These are phyloP conservation scores for Pantelozetes paolii DNA, from an alignment of 2,888 invertebrate genomes.

Conservation along the genomic window DNA sequence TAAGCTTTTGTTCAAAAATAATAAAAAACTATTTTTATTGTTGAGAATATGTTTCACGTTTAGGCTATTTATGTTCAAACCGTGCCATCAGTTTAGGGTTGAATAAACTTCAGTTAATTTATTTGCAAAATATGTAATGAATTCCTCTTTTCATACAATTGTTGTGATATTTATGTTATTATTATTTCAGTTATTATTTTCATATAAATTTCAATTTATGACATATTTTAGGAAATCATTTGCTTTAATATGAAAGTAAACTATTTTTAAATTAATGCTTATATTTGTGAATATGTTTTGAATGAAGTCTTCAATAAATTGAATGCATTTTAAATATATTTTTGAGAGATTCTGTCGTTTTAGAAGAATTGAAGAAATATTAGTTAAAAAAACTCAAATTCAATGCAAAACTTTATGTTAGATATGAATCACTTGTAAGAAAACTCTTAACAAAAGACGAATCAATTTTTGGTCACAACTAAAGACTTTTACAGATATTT, in stretches of 20 bases:
- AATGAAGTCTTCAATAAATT: background rate
- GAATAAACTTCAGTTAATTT: conserved; percentile 3
- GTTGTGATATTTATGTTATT: background rate
- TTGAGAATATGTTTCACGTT: background rate
- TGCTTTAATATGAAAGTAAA: background rate
- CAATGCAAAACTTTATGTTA: too few relatives aligned
- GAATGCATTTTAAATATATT: too few relatives aligned
- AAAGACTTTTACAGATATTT: background rate
- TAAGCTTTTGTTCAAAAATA: background rate
- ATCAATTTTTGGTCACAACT: background rate
- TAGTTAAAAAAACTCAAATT: too few relatives aligned
- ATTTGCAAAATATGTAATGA: background rate
- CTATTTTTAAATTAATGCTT: too few relatives aligned
- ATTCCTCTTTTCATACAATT: background rate
- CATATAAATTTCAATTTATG: background rate
- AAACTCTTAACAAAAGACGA: conserved; percentile 9
- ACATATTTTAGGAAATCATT: background rate
- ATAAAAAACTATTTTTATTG: background rate
- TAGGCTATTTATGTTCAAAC: background rate
- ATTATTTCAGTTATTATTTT: too few relatives aligned
- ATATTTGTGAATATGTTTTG: background rate
- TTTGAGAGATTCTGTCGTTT: too few relatives aligned
- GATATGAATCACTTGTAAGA: too few relatives aligned
- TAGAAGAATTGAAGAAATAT: too few relatives aligned
- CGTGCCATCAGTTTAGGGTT: too few relatives aligned